phyloP scores from a whole-genome alignment of 2,797 vertebrate species.

The Sandelia bainsii region DNA sequence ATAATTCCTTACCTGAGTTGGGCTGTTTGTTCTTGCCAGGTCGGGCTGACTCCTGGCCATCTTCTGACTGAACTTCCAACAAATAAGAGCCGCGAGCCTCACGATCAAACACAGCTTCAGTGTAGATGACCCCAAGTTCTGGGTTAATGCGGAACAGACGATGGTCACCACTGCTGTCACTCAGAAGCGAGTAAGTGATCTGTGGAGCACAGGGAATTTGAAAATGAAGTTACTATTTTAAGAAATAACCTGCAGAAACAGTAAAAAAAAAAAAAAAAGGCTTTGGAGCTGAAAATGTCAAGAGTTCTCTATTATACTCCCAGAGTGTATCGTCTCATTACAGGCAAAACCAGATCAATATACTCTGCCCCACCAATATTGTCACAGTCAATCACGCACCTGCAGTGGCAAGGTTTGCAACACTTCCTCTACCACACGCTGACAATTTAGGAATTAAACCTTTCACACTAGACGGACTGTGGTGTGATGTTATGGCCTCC shows the following conservation, averaged over 20 bases:
- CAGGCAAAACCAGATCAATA: constrained; percentile 49
- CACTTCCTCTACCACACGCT: constrained; percentile 22
- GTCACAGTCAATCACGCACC: constrained; percentile 41
- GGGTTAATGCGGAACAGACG: constrained; percentile 87
- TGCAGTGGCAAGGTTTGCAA: constrained; percentile 28
- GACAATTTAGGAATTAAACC: constrained; percentile 45
- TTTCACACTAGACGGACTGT: constrained; percentile 20
- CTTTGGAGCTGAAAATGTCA: constrained; percentile 47
- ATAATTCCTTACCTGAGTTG: constrained; percentile 85
- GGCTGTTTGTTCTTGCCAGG: constrained; percentile 90
- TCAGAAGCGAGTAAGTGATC: constrained; percentile 91
- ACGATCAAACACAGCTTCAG: constrained; percentile 90
- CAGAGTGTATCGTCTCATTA: constrained; percentile 30
- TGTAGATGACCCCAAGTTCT: constrained; percentile 87
- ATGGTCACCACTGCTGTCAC: constrained; percentile 90
- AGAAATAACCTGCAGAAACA: constrained; percentile 18
- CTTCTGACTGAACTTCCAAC: constrained; percentile 90
- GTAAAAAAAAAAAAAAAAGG: constrained; percentile 39
- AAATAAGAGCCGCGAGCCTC: constrained; percentile 91
- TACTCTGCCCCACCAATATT: constrained; percentile 13
- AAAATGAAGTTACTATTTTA: constrained; percentile 24
- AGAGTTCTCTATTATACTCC: constrained; percentile 17
- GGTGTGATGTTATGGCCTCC: constrained; percentile 29
- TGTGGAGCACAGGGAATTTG: constrained; percentile 64
- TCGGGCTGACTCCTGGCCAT: constrained; percentile 90